A percentile compares a stretch with the other conserved stretches of the same genome.
Conservation (phyloP, 2,888 invertebrate genomes). For the Dolichopus griseipennis region DNA sequence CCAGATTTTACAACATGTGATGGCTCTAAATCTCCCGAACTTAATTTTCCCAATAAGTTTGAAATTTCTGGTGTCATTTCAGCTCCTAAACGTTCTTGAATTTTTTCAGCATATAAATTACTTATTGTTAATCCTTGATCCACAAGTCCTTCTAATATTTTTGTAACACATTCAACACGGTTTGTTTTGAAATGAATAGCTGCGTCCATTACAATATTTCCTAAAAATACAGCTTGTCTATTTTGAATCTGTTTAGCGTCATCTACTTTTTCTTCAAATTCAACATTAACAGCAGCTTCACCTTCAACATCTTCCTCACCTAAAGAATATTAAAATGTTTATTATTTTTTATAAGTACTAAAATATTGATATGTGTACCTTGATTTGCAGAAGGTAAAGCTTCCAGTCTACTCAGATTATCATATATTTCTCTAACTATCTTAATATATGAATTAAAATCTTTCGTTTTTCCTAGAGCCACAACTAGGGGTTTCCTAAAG, state of each 20-base stretch:
- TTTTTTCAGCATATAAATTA: slow-evolving; percentile 50
- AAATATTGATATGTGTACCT: background rate
- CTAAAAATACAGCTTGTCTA: slow-evolving; percentile 45
- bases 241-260: slow-evolving; percentile 31
- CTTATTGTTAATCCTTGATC: slow-evolving; percentile 59
- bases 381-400: background rate
- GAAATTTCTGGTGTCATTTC: slow-evolving; percentile 57
- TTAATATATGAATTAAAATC: slow-evolving; percentile 56
- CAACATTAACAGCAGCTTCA: slow-evolving; percentile 19
- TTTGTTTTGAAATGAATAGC: slow-evolving; percentile 42
- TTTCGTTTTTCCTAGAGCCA: slow-evolving; percentile 50
- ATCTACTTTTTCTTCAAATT: slow-evolving; percentile 24
- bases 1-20: slow-evolving; percentile 36
- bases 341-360: too few relatives aligned
- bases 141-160: slow-evolving; percentile 49
- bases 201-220: slow-evolving; percentile 50
- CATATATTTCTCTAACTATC: slow-evolving; percentile 49
- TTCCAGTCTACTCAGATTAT: slow-evolving; percentile 36
- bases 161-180: slow-evolving; percentile 44
- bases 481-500: slow-evolving; percentile 50
- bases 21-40: slow-evolving; percentile 54
- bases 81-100: slow-evolving; percentile 57
- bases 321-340: background rate
- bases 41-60: slow-evolving; percentile 53
- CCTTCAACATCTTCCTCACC: slow-evolving; percentile 35